phyloP scores from a whole-genome alignment of 2,888 invertebrate genomes.

The Reticulitermes lucifugus region DNA sequence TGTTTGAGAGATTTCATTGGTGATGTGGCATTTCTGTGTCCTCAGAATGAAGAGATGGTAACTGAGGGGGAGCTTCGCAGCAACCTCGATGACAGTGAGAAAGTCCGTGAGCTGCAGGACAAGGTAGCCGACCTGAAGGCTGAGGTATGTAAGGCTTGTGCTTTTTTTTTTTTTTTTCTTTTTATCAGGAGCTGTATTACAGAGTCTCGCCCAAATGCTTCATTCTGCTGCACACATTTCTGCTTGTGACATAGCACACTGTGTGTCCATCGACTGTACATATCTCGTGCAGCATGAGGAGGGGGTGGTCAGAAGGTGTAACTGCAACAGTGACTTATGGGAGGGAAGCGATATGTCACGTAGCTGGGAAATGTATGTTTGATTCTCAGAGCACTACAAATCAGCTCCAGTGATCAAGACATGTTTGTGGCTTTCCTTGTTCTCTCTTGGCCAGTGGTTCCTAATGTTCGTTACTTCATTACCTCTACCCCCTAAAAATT shows the following conservation, averaged over 20 bases:
- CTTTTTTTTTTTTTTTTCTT: neutral
- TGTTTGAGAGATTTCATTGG: neutral
- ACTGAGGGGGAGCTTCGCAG: slow-evolving; percentile 92
- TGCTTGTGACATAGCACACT: slow-evolving; percentile 7
- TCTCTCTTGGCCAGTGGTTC: too few species aligned
- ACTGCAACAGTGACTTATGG: too few species aligned
- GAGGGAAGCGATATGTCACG: too few species aligned
- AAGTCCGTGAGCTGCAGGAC: slow-evolving; percentile 90
- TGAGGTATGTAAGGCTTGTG: slow-evolving; percentile 76
- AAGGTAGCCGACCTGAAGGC: slow-evolving; percentile 93
- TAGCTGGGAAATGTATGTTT: too few species aligned
- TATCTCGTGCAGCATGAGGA: neutral
- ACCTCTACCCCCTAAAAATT: too few species aligned
- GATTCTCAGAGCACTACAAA: too few species aligned
- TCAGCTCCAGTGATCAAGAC: too few species aligned
- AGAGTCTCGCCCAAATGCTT: neutral
- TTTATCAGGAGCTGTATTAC: neutral
- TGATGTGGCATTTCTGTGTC: neutral
- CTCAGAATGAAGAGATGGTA: slow-evolving; percentile 92
- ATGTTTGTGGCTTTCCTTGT: too few species aligned
- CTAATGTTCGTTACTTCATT: too few species aligned
- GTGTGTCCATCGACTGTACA: neutral
- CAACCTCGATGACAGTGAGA: slow-evolving; percentile 83
- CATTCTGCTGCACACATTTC: slow-evolving; percentile 1
- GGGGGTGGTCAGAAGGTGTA: too few species aligned